Base-by-base conservation (phyloP, 2,888 invertebrate species). In the Andrena marginata region DNA sequence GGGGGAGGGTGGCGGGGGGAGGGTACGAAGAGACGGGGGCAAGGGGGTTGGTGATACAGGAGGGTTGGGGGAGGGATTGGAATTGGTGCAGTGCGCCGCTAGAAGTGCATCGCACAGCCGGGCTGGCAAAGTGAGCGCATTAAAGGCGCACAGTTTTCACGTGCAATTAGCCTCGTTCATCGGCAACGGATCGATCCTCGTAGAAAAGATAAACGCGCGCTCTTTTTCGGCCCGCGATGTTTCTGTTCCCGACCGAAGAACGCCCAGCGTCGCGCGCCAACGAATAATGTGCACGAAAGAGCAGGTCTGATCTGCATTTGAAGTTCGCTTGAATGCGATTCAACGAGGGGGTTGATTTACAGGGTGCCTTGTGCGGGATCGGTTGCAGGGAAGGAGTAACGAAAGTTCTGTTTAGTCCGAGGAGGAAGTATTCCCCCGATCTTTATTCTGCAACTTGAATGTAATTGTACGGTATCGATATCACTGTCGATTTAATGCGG, bases 121-220 rank as follows among this genome's bases (percentile, higher is more conserved):
- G 33, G 20, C 49, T 56, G 71, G 74, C 76, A 85, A 88, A 88
- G 84, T 73, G 87, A 80, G 77, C 80, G 87, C 86, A 85, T 86
- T 87, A 87, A 87, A 86, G 79, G 86, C 80, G 78, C 87, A 64
- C 76, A 84, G 81, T 87, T 84, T 89, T 86, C 83, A 86, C 85
- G 86, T 85, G 78, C 89, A 89, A 89, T 89, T 89, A 87, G 89
- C 82, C 83, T 59, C 56, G 80, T 56, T 77, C 83, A 85, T 88
- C 80, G 77, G 72, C 82, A 84, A 75, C 75, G 82, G 81, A 86
- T 85, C 87, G 82, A 82, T 85, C 80, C 72, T 51, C 67, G 54
- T 59, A 75, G 67, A 56, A 69, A 82, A 78, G 74, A 72, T 71
- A 75, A 63, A 48, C 63, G 35, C n/a, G 59, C 10, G 42, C 67